Conservation (phyloP, 2,113 vertebrate species). For the Aegithalos caudatus region DNA sequence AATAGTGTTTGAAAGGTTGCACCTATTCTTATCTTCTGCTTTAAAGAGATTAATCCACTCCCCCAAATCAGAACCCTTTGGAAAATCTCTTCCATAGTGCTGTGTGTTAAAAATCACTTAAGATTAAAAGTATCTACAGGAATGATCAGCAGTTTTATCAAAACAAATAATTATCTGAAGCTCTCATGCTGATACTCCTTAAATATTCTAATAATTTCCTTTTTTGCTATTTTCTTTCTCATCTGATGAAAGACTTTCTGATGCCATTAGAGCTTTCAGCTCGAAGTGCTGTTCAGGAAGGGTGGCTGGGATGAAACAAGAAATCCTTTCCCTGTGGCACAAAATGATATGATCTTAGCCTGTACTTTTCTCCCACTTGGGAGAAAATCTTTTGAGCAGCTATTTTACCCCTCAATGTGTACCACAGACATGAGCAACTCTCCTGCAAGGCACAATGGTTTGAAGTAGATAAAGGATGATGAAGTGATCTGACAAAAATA, state of each 20-base stretch:
- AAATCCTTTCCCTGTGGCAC: neutral
- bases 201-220: neutral
- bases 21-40: neutral
- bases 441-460: neutral
- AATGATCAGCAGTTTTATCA: neutral
- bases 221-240: neutral
- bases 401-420: neutral
- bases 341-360: neutral
- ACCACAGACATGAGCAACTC: neutral
- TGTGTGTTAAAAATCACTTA: neutral
- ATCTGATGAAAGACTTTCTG: neutral
- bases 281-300: neutral
- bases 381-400: neutral
- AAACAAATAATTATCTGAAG: neutral
- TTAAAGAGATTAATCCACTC: neutral
- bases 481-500: constrained; percentile 16
- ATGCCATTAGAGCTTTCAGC: neutral
- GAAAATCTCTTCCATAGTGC: neutral
- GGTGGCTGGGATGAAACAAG: neutral
- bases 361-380: neutral
- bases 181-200: neutral
- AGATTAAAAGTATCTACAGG: neutral
- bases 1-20: neutral
- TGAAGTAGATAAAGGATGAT: neutral
- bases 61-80: neutral